Base-by-base conservation (phyloP, 2,113 vertebrate species). In the Channa argus region DNA sequence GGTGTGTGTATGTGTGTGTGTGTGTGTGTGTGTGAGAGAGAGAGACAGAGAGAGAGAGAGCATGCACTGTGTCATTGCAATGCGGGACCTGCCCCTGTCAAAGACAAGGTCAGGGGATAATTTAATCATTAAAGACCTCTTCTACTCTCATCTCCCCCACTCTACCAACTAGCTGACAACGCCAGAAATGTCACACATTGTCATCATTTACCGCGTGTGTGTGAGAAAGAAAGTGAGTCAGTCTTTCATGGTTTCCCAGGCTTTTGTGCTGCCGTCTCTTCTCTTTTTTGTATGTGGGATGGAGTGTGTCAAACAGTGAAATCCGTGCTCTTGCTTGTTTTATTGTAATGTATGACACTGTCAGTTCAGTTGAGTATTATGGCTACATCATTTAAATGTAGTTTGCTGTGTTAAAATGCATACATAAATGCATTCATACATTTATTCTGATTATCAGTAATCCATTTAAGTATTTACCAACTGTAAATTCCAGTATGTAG, bases 51-150 rank as follows among this genome's bases (percentile, higher is more conserved):
- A 24, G 24, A 24, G 24, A 1, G 24, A 24, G 24, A 24, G 24
- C 24, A 1, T 1, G 24, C 33, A 47, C 74, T 41, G 38, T 92
- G 86, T 90, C 86, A 77, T 87, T 79, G 72, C 89, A 73, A 65
- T 88, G 86, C 24, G 65, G 77, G 88, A 89, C 85, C 89, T 89
- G 89, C 83, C 86, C 84, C 88, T 91, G 92, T 93, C 90, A 90
- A 71, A 91, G 86, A 84, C 92, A 92, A 93, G 92, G 91, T 94
- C 92, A 92, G 85, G 87, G 90, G 94, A 94, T 94, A 92, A 94
- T 94, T 94, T 93, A 93, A 94, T 94, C 91, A 93, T 93, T 93
- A 93, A 91, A 92, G 87, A 90, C 90, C 88, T 88, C 79, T 88
- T 77, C 79, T 74, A 77, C 71, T 75, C 77, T 84, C 77, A 62